Base-by-base conservation (phyloP, 2,888 invertebrate species). In the Mythimna impura region DNA sequence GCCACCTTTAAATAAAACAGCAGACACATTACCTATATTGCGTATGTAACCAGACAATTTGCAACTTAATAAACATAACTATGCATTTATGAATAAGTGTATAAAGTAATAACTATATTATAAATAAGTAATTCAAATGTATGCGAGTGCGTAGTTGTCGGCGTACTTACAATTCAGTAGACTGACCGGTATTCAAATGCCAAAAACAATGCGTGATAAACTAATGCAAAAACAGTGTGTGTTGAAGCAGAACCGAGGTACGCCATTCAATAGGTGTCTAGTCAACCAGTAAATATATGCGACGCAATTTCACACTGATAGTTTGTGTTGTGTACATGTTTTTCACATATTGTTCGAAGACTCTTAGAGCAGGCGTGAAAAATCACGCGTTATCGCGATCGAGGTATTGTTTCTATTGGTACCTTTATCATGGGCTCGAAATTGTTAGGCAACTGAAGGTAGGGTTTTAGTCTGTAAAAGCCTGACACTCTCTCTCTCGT, bases 131-230 rank as follows among this genome's bases (percentile, higher is more conserved):
- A 76, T 71, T 76, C 34, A 61, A 76, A 83, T 84, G 17, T 79
- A 76, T 75, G 73, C 70, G 58, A 76, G 55, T 83, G 79, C 85
- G 82, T 84, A 81, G 67, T 73, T 77, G 71, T 63, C 58, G 62
- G 63, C 70, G 66, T 70, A 71, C 47, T 7, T 47, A 47, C 50
- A 68, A 66, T 69, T 12, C 50, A 81, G 81, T 77, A 20, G 72
- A 73, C 61, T 47, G 65, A 76, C 73, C 47, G 58, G 77, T 86
- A 84, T 86, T 86, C 52, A 67, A 80, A 81, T 74, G 34, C 58
- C 54, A 60, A 81, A 83, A 83, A 71, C 75, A 83, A 83, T 80
- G 66, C 57, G 64, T 73, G 62, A 65, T 67, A 58, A 70, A 71
- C 52, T 71, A 65, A 40, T 66, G 66, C 43, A 74, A 74, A 74